Base-by-base conservation (phyloP, 2,888 invertebrate genomes). In the Andrena hattorfiana region DNA sequence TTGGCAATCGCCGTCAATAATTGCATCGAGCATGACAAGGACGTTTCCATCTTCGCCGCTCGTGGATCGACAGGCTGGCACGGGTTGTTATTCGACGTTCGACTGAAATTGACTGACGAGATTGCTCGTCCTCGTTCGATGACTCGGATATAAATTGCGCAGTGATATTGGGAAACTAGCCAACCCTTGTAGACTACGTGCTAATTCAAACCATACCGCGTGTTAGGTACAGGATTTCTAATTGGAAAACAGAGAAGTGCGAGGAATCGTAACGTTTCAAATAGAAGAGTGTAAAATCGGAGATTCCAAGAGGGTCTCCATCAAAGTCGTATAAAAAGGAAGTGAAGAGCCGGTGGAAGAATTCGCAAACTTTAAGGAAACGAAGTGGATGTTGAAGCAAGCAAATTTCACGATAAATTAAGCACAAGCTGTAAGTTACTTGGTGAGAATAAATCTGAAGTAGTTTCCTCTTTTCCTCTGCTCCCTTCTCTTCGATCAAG, bases 1-100 rank as follows among this genome's bases (percentile, higher is more conserved):
- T 28, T 81, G 70, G 81, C 66, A 70, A 82, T 82, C 82, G 49
- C 28, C 60, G 62, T 62, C 81, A 70, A 81, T 81, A 81, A 81
- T 68, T 68, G 59, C 23, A 60, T 49, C 63, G 35, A 20, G 49
- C 67, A 42, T 73, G 81, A 81, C 81, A 42, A 63, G 69, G 64
- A 81, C 81, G 73, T 81, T 82, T 82, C 81, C 81, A 75, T 75
- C 82, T 73, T 74, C 62, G 66, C 60, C 32, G 70, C 16, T 56
- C 16, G 66, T 16, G 8, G 82, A 42, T 70, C 70, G 73, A 81
- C 73, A 70, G 49, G n/a, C 42, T 8, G 64, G 59, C 23, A 54
- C 59, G 59, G 69, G 81, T 70, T 70, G 74, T 81, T 74, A 72
- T 81, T 59, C 63, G 64, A 42, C 49, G 60, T 69, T 51, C 42